Percentiles rank a stretch among this genome's conserved stretches.
phyloP scores from a whole-genome alignment of 2,888 invertebrate genomes.

The Eupithecia abbreviata region DNA sequence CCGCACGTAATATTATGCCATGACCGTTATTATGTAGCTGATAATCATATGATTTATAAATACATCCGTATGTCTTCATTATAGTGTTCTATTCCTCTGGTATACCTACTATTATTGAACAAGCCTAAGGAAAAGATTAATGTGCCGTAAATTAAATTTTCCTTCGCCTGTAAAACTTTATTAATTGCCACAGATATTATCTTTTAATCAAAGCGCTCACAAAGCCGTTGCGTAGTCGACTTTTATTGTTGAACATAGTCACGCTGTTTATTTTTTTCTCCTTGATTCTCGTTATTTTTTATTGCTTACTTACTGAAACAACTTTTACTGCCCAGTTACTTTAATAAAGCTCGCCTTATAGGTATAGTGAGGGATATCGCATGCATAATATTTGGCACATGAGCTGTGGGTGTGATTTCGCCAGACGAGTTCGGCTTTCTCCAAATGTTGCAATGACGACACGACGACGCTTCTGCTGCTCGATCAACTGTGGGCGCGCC shows the following conservation, averaged over 20 bases:
- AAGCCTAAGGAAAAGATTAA: neutral
- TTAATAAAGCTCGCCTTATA: slow-evolving; percentile 52
- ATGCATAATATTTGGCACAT: slow-evolving; percentile 73
- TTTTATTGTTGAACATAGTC: slow-evolving; percentile 21
- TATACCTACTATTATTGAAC: neutral
- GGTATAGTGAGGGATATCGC: slow-evolving; percentile 54
- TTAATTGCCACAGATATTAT: slow-evolving; percentile 12
- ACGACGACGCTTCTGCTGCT: slow-evolving; percentile 44
- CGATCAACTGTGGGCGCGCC: slow-evolving; percentile 11
- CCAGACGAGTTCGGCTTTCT: slow-evolving; percentile 78
- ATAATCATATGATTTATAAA: slow-evolving; percentile 52
- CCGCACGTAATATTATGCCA: slow-evolving; percentile 69
- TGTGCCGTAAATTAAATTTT: neutral
- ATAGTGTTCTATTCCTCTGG: neutral
- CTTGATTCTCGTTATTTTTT: slow-evolving; percentile 47
- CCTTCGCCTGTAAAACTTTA: slow-evolving; percentile 11
- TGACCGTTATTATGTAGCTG: slow-evolving; percentile 48
- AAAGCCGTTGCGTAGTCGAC: slow-evolving; percentile 4
- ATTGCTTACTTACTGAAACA: slow-evolving; percentile 59
- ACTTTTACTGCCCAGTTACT: slow-evolving; percentile 69
- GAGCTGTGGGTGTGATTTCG: slow-evolving; percentile 80
- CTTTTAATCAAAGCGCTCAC: slow-evolving; percentile 10
- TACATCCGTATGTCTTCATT: slow-evolving; percentile 23
- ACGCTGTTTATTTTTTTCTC: slow-evolving; percentile 41
- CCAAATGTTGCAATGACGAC: slow-evolving; percentile 67